Evolutionary conservation across 2,888 invertebrate species (phyloP).

Genomic region (Lottia scabra): DNA sequence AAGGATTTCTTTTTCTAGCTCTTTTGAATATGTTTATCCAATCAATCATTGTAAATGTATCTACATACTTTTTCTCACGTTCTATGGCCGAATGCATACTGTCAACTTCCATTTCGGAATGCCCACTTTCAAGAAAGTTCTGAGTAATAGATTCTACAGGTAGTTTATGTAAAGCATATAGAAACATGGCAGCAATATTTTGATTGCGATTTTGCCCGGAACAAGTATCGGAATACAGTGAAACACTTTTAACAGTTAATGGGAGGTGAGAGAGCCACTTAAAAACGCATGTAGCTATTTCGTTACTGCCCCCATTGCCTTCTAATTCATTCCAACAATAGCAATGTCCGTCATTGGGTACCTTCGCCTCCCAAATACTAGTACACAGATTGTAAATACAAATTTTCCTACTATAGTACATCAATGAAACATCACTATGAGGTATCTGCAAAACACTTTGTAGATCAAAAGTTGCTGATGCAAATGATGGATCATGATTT

Average conservation of each 20-base stretch:
- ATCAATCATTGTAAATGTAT: neutral
- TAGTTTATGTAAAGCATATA: neutral
- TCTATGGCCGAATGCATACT: conserved; percentile 7
- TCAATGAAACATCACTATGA: neutral
- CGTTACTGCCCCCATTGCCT: conserved; percentile 2
- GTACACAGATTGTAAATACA: conserved; percentile 9
- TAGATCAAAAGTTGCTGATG: neutral
- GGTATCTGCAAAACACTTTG: neutral
- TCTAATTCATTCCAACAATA: conserved; percentile 2
- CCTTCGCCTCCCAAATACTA: neutral
- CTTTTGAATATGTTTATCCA: conserved; percentile 2
- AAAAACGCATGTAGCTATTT: conserved; percentile 8
- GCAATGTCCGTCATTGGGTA: neutral
- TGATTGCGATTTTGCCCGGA: conserved; percentile 10
- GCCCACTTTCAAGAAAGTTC: neutral
- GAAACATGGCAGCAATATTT: conserved; percentile 4
- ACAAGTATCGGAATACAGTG: conserved; percentile 5
- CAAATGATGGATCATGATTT: neutral
- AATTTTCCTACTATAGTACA: conserved; percentile 10
- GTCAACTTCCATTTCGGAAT: neutral
- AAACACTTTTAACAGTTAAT: neutral
- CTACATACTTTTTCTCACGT: neutral
- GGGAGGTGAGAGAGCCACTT: neutral
- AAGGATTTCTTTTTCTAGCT: neutral
- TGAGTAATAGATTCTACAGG: neutral